These are phyloP conservation scores for Drosophila dunni DNA, from an alignment of 1,140 invertebrate genomes.

Conservation along the genomic window DNA sequence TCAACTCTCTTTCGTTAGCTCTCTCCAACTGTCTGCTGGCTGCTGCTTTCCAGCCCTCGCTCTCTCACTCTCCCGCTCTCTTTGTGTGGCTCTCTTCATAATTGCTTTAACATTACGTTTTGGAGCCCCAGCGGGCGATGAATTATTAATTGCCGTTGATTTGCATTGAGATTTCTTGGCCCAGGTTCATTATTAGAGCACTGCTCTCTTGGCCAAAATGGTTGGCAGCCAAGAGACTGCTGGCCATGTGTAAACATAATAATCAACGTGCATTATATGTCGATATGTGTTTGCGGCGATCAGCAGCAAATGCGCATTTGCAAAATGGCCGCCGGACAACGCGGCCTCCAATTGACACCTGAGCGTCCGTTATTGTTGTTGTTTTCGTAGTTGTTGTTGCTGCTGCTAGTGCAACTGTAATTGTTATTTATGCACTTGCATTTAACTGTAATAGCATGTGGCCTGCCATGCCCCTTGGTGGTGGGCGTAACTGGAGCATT, in stretches of 20 bases:
- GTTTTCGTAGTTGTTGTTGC: constrained; percentile 45
- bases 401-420: constrained; percentile 54
- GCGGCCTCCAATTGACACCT: constrained; percentile 78
- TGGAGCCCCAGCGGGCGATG: constrained; percentile 72
- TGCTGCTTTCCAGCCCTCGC: constrained; percentile 18
- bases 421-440: constrained; percentile 83
- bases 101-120: constrained; percentile 63
- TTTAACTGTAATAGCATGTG: constrained; percentile 75
- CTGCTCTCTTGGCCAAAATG: constrained; percentile 42
- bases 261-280: constrained; percentile 73
- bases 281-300: constrained; percentile 50
- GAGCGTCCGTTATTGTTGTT: constrained; percentile 62
- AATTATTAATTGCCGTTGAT: constrained; percentile 82
- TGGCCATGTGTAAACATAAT: constrained; percentile 75
- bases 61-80: constrained; percentile 15
- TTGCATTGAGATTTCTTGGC: constrained; percentile 76
- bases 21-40: not conserved
- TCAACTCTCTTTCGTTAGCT: not conserved
- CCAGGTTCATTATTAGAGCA: constrained; percentile 61
- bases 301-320: constrained; percentile 66
- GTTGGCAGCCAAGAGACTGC: constrained; percentile 45
- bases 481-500: constrained; percentile 71
- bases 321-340: constrained; percentile 76
- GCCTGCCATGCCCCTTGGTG: constrained; percentile 65
- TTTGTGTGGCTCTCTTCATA: constrained; percentile 41